Evolutionary conservation across 1,140 invertebrate species (phyloP).

Genomic region (Bombus sylvicola): DNA sequence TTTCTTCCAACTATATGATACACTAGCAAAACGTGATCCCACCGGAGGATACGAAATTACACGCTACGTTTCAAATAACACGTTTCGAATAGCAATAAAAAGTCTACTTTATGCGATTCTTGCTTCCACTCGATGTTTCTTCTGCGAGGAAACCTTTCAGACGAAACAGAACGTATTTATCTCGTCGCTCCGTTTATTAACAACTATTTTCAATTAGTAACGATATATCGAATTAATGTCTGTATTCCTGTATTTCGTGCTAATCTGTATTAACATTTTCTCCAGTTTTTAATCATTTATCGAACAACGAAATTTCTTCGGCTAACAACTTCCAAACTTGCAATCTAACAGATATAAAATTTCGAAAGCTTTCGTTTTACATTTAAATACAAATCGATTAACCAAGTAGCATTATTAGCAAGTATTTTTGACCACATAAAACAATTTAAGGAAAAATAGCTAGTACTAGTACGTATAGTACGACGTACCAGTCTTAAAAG

Average conservation of each 20-base stretch:
- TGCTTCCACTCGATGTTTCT: not conserved
- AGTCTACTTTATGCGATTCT: not conserved
- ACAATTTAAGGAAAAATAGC: no score
- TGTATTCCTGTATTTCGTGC: not conserved
- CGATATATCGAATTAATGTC: not conserved
- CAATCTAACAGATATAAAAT: not conserved
- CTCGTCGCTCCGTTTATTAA: not conserved
- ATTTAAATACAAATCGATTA: not conserved
- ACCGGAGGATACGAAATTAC: slow-evolving; percentile 27
- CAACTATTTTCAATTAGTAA: not conserved
- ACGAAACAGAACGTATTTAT: not conserved
- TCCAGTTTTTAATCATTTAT: not conserved
- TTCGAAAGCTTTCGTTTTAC: not conserved
- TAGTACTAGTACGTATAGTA: no score
- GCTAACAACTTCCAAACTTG: not conserved
- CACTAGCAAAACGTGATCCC: slow-evolving; percentile 13
- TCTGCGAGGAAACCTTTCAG: not conserved
- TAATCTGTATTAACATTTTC: not conserved
- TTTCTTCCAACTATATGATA: slow-evolving; percentile 4
- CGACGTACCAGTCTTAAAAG: no score
- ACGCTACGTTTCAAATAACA: slow-evolving; percentile 19
- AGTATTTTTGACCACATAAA: no score
- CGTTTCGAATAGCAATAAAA: slow-evolving; percentile 5
- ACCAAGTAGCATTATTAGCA: not conserved
- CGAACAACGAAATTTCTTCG: not conserved